Base-by-base conservation (phyloP, 2,888 invertebrate genomes). In the Drosophila lacicola region DNA sequence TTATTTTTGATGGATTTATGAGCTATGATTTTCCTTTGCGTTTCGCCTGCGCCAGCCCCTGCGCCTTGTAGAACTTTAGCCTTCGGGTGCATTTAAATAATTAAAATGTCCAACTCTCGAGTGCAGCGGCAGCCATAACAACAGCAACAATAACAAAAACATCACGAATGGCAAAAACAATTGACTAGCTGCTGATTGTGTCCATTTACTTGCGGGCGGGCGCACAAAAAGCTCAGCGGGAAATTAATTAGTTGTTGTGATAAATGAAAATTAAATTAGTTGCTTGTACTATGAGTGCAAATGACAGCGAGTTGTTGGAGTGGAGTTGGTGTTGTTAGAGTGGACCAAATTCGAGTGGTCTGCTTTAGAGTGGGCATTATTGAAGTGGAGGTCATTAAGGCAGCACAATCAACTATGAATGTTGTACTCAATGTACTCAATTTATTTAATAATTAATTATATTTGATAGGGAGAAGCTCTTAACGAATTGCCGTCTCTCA, bases 201-300 rank as follows among this genome's bases (percentile, higher is more conserved):
- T 63, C 61, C 65, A 86, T 72, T 80, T 71, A 50, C 36, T 61
- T 41, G 67, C 64, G 50, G 58, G 51, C 67, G 54, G 47, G 57
- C 50, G 39, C 36, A 73, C 64, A 61, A 76, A 70, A 61, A 55
- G 70, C 75, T 47, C 83, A 83, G 83, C 89, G 89, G 83, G 83
- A 73, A 87, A 84, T 83, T 83, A 83, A 83, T 83, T 83, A 83
- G 89, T 83, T 75, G 89, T 66, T 78, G 61, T 89, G 89, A 78
- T 81, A 73, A 87, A 83, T 83, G 85, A 87, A 89, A 87, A 89
- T 81, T 87, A 82, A 89, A 89, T 83, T 89, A 87, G 88, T 89
- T 71, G 79, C 79, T 84, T 65, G 66, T 67, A 80, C 80, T 78
- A 72, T 67, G 66, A 78, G 60, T 70, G 53, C 65, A 55, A 56